Evolutionary conservation across 2,888 invertebrate species (phyloP), one percentile per base, ranked within the genome.

Genomic region (Heliconius sara): DNA sequence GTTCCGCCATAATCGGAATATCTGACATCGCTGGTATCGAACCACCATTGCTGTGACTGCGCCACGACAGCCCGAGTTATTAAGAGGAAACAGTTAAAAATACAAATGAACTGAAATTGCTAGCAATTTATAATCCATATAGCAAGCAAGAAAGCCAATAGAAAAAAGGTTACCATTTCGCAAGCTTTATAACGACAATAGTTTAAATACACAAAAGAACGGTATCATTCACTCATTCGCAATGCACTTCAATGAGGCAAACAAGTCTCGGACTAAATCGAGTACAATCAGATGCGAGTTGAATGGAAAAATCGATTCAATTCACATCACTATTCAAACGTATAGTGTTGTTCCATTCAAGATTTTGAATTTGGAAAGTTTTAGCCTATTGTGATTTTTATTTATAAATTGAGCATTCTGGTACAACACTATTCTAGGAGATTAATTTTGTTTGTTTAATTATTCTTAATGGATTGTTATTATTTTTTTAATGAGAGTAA

Each of bases 291-390:
- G 88, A 90, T 91, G 63, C 87, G 88, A 90, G 88, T 89, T 90
- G 90, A 89, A 90, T 90, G 88, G 89, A 91, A 89, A 91, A 91
- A 92, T 91, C 91, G 90, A 91, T 91, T 88, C 87, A 85, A 88
- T 82, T 89, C 89, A 85, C 89, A 87, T 90, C 89, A 89, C 90
- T 90, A 88, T 89, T 88, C 87, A 88, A 88, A 86, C 86, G 88
- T 87, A 85, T 87, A 87, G 87, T 89, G 89, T 89, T 90, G 89
- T 88, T 87, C 86, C 89, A 88, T 91, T 88, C 88, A 79, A 89
- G 89, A 91, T 91, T 70, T 90, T 88, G 87, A 90, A 90, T 91
- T 89, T 89, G 87, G 89, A 91, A 91, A 90, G 89, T 82, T 78
- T 79, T 47, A 78, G 81, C 71, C 82, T 77, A 82, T 82, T 82